Percentiles rank a stretch among this genome's conserved stretches.
phyloP scores from a whole-genome alignment of 2,113 vertebrate species.

The Eretmochelys imbricata region DNA sequence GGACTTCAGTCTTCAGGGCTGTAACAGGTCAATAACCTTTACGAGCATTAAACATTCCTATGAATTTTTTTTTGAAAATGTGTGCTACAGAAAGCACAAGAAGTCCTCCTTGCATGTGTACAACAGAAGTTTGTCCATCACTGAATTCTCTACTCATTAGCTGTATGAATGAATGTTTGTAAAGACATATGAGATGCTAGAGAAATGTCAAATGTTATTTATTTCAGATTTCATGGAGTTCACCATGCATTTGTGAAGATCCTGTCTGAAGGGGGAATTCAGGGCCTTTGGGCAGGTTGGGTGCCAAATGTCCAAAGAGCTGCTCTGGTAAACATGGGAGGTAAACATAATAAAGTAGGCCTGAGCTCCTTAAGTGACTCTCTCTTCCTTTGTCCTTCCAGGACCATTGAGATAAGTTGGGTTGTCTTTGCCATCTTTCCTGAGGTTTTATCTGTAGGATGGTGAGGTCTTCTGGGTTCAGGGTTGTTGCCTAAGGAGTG shows the following conservation, averaged over 20 bases:
- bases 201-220: not conserved
- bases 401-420: not conserved
- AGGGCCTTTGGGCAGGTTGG: constrained; percentile 90
- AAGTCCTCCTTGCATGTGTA: not conserved
- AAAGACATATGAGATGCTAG: not conserved
- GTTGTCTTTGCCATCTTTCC: not conserved
- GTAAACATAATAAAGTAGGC: constrained; percentile 57
- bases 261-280: constrained; percentile 84
- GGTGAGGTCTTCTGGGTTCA: not conserved
- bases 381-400: not conserved
- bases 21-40: not conserved
- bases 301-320: constrained; percentile 90
- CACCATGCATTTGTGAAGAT: constrained; percentile 87
- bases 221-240: constrained; percentile 81
- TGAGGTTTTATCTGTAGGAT: not conserved
- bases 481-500: not conserved
- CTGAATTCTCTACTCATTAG: not conserved
- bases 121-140: not conserved
- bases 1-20: not conserved
- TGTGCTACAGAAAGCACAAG: not conserved
- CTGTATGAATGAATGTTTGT: not conserved
- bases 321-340: constrained; percentile 90
- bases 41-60: not conserved
- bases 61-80: not conserved
- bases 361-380: not conserved